Evolutionary conservation across 2,113 vertebrate species (phyloP), one percentile per base, ranked within the genome.

Genomic region (Gnathonemus echidnorhynchus): DNA sequence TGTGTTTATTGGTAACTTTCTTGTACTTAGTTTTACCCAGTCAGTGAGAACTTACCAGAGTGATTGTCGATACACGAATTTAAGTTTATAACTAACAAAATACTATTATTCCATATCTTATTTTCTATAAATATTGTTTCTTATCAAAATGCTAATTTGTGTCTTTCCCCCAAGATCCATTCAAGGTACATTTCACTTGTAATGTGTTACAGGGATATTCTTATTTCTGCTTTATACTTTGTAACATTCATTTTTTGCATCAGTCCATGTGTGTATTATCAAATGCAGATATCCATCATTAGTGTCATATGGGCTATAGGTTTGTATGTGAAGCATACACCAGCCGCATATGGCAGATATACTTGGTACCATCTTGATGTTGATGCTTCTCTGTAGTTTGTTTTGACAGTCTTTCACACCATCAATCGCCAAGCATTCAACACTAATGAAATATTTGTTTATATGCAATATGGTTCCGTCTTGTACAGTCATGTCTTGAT

Each of bases 401-500:
- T 87, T 87, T 87, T 52, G n/a, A 87, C 86, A 56, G 17, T 53
- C 50, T n/a, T 35, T 87, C 49, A n/a, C 86, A 56, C n/a, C 13
- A 13, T 56, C 49, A 87, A 24, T 87, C 31, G 50, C 50, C 83
- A 85, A 46, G 50, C 86, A 56, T 53, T 87, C 27, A 21, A 53
- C 86, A 42, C 49, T 87, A 42, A 52, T 52, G 49, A 52, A 87
- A 87, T 87, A 21, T 52, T 87, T 87, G 24, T 87, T 87, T 87
- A 52, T 27, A 35, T 87, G 11, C 86, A 87, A 53, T 87, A 53
- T 87, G 49, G 50, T 87, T 50, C 21, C 9, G 17, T 87, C 86
- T 87, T 85, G 83, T 85, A 85, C 45, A 85, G 35, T 45, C 83
- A n/a, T 53, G 50, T 39, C 50, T 87, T 53, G 86, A 87, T 87